These are phyloP conservation scores for Falco rusticolus DNA, from an alignment of 2,797 vertebrate genomes.

Conservation along the genomic window DNA sequence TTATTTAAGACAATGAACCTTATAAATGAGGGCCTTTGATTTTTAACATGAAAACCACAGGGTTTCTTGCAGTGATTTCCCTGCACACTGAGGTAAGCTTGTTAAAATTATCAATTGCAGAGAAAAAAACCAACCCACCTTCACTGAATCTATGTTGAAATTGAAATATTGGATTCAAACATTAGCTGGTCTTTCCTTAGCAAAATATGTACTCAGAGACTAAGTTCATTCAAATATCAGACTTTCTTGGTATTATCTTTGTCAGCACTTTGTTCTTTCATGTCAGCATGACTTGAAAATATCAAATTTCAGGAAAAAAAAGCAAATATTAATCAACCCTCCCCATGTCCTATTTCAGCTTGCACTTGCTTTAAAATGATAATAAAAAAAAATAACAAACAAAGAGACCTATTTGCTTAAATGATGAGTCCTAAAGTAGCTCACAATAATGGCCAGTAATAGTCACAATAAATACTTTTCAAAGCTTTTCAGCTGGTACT, in stretches of 20 bases:
- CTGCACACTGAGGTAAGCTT: not conserved
- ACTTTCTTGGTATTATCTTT: not conserved
- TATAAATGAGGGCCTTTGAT: not conserved
- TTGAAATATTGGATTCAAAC: not conserved
- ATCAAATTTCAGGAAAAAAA: too few relatives aligned
- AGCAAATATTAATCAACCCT: not conserved
- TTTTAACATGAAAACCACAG: not conserved
- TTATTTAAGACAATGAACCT: not conserved
- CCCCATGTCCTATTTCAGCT: not conserved
- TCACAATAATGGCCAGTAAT: not conserved
- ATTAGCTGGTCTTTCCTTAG: not conserved
- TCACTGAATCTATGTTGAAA: not conserved
- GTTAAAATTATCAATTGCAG: not conserved
- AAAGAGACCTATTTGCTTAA: not conserved
- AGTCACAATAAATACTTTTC: not conserved
- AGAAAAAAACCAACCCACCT: not conserved
- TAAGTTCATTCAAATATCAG: not conserved
- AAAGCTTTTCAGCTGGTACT: not conserved
- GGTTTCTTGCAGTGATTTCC: not conserved
- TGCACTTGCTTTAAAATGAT: not conserved
- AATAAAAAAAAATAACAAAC: not conserved
- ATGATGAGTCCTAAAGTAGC: not conserved
- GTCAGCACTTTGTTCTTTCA: not conserved
- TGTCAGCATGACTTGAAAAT: not conserved
- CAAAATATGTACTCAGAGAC: not conserved